A percentile compares a stretch with the other conserved stretches of the same genome.
Evolutionary conservation across 2,113 vertebrate genomes (phyloP).

Genomic region (Odontesthes bonariensis): DNA sequence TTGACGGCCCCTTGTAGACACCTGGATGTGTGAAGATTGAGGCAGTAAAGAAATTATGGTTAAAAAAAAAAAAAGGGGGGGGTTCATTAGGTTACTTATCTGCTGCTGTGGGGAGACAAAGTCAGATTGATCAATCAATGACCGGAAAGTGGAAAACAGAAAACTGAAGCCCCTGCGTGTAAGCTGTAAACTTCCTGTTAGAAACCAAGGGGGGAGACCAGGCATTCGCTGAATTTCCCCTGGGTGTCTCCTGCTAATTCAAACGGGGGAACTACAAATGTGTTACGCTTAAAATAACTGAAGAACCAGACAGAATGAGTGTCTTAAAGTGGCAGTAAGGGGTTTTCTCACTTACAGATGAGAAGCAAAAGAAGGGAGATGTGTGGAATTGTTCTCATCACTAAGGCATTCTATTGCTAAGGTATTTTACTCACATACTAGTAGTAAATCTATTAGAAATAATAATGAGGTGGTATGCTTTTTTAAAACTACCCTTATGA

Average conservation of each 20-base stretch:
- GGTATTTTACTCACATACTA: not conserved
- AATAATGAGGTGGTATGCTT: not conserved
- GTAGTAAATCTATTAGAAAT: not conserved
- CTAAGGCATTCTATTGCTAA: too few relatives aligned
- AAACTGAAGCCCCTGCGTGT: not conserved
- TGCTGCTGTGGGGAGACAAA: not conserved
- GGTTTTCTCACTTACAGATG: slow-evolving; percentile 11
- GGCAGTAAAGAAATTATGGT: not conserved
- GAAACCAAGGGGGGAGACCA: slow-evolving; percentile 15
- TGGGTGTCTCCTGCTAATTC: not conserved
- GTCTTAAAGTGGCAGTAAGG: not conserved
- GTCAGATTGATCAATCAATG: not conserved
- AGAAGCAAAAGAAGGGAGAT: slow-evolving; percentile 14
- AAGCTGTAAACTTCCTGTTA: slow-evolving; percentile 30
- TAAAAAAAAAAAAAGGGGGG: not conserved
- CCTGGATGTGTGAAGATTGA: slow-evolving; percentile 79
- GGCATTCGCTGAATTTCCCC: slow-evolving; percentile 2
- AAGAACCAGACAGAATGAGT: slow-evolving; percentile 13
- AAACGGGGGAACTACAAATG: slow-evolving; percentile 59
- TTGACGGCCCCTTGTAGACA: slow-evolving; percentile 92
- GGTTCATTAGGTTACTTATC: not conserved
- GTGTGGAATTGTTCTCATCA: too few relatives aligned
- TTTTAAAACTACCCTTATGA: not conserved
- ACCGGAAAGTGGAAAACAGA: not conserved
- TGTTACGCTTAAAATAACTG: slow-evolving; percentile 31